These are phyloP conservation scores for Sisor rabdophorus DNA, from an alignment of 2,113 vertebrate genomes.

Conservation along the genomic window DNA sequence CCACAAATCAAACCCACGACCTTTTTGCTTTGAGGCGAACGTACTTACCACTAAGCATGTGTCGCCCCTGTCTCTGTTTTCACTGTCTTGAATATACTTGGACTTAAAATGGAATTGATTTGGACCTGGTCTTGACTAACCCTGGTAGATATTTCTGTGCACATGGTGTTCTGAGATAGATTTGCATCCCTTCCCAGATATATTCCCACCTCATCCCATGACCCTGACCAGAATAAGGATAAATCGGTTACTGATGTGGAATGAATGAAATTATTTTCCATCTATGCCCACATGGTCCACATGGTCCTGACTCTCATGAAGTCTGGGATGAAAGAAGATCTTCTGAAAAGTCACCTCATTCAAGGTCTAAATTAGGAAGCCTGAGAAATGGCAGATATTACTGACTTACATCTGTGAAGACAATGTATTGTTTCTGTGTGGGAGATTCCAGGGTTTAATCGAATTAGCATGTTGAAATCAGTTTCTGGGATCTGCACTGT, in stretches of 20 bases:
- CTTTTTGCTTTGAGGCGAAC: no score
- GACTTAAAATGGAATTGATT: no score
- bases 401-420: constrained; percentile 44
- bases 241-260: background rate
- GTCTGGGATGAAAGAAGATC: constrained; percentile 40
- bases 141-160: background rate
- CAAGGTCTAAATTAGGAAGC: constrained; percentile 51
- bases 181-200: background rate
- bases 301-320: constrained; percentile 38
- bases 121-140: no score
- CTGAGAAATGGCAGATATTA: constrained; percentile 46
- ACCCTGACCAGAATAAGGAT: background rate
- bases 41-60: no score
- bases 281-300: constrained; percentile 8
- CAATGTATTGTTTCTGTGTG: constrained; percentile 44
- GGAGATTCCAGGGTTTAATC: constrained; percentile 48
- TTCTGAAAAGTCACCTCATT: constrained; percentile 42
- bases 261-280: constrained; percentile 18
- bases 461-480: constrained; percentile 49
- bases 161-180: background rate
- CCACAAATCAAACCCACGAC: no score
- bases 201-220: background rate
- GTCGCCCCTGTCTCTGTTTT: no score
- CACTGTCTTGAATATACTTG: no score
- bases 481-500: constrained; percentile 42